These are phyloP conservation scores for Amblyopsis rosae DNA, from an alignment of 2,113 vertebrate genomes.

Conservation along the genomic window DNA sequence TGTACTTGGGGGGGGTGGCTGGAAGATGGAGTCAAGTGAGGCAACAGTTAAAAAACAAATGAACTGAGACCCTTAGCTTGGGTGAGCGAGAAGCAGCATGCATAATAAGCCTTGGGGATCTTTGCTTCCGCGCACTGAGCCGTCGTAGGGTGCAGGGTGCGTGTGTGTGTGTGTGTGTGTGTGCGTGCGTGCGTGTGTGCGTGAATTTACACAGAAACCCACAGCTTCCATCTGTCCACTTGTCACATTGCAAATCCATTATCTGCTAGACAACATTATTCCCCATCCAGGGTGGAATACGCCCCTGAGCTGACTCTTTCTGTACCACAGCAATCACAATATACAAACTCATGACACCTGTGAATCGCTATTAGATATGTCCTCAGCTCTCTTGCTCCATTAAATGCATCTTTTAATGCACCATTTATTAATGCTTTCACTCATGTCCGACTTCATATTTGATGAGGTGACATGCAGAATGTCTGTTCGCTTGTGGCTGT, in stretches of 20 bases:
- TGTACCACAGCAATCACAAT: background rate
- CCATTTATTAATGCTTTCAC: slow-evolving; percentile 45
- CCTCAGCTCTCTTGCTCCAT: background rate
- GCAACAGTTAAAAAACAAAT: slow-evolving; percentile 74
- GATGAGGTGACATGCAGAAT: slow-evolving; percentile 19
- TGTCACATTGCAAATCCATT: slow-evolving; percentile 73
- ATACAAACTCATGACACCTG: background rate
- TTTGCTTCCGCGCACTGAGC: slow-evolving; percentile 49
- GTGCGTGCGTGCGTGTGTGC: background rate
- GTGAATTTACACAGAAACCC: slow-evolving; percentile 28
- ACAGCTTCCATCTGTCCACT: slow-evolving; percentile 69
- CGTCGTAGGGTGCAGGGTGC: slow-evolving; percentile 2
- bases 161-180: slow-evolving; percentile 22
- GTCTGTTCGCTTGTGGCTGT: slow-evolving; percentile 11
- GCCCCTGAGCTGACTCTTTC: slow-evolving; percentile 50
- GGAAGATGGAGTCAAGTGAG: slow-evolving; percentile 63
- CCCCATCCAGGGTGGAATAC: slow-evolving; percentile 59
- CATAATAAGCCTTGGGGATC: slow-evolving; percentile 66
- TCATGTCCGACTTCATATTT: slow-evolving; percentile 41
- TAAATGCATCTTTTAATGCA: slow-evolving; percentile 63
- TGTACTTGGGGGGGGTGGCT: slow-evolving; percentile 39
- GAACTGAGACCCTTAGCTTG: slow-evolving; percentile 69
- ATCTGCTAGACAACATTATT: slow-evolving; percentile 65
- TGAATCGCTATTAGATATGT: no score
- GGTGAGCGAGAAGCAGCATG: slow-evolving; percentile 59